Evolutionary conservation across 2,113 vertebrate genomes (phyloP).

Genomic region (Prunella fulvescens): DNA sequence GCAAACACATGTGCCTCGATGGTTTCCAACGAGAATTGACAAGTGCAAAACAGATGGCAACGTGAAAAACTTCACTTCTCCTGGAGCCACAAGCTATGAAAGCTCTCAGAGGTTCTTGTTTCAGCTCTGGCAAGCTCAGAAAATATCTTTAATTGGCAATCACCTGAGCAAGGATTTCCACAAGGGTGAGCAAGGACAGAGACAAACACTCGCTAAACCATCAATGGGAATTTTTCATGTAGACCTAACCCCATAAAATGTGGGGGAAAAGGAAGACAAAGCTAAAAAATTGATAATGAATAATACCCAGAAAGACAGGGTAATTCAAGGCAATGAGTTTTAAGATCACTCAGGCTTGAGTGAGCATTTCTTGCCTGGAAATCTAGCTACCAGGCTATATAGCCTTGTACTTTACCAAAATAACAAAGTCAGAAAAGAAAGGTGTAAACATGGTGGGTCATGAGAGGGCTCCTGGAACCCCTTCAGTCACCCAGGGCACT

Average conservation of each 20-base stretch:
- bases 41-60: conserved; percentile 22
- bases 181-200: background rate
- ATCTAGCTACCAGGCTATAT: background rate
- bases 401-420: background rate
- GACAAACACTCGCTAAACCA: background rate
- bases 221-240: background rate
- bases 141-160: background rate
- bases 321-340: background rate
- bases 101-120: background rate
- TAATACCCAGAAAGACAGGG: background rate
- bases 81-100: background rate
- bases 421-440: background rate
- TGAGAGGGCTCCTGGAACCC: background rate
- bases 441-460: background rate
- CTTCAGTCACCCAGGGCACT: background rate
- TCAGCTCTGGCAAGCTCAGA: background rate
- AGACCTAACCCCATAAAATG: background rate
- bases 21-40: background rate
- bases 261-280: background rate
- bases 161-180: background rate
- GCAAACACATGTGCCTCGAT: background rate
- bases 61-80: background rate
- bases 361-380: background rate
- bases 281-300: background rate
- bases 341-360: background rate